Percentiles rank a stretch among this genome's conserved stretches.
phyloP scores from a whole-genome alignment of 2,888 invertebrate species.

The Catocala sponsa region DNA sequence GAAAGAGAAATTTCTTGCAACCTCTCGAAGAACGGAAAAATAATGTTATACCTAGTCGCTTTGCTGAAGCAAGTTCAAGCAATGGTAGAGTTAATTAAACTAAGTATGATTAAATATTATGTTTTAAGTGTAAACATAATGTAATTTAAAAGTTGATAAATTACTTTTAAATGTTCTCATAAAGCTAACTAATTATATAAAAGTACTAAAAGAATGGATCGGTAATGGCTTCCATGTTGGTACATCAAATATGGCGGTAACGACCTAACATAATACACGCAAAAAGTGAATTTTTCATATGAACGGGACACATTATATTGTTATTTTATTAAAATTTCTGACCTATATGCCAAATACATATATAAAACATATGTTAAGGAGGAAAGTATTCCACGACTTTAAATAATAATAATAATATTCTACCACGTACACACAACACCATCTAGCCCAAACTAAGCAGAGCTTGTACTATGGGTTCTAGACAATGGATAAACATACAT shows the following conservation, averaged over 20 bases:
- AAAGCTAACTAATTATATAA: conserved; percentile 17
- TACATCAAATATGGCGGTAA: conserved; percentile 9
- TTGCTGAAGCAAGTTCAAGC: no score
- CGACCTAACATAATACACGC: conserved; percentile 29
- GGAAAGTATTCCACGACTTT: background rate
- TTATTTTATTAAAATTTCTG: conserved; percentile 14
- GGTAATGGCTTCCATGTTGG: conserved; percentile 6
- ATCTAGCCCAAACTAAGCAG: no score
- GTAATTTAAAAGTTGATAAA: conserved; percentile 16
- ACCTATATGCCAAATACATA: background rate
- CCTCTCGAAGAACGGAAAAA: no score
- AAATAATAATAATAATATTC: no score
- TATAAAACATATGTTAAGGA: background rate
- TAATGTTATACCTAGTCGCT: no score
- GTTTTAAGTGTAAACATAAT: background rate
- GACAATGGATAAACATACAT: no score
- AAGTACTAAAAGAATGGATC: conserved; percentile 5
- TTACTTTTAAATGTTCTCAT: conserved; percentile 16
- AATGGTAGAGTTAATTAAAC: no score
- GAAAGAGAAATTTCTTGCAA: no score
- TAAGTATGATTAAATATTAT: no score
- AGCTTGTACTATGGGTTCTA: no score
- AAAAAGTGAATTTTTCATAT: conserved; percentile 32
- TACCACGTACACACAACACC: no score
- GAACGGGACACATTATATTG: conserved; percentile 13